Evolutionary conservation across 35 echinoderm and acorn worm genomes (phyloP), one percentile per base, ranked within the genome.

Genomic region (Lytechinus pictus): DNA sequence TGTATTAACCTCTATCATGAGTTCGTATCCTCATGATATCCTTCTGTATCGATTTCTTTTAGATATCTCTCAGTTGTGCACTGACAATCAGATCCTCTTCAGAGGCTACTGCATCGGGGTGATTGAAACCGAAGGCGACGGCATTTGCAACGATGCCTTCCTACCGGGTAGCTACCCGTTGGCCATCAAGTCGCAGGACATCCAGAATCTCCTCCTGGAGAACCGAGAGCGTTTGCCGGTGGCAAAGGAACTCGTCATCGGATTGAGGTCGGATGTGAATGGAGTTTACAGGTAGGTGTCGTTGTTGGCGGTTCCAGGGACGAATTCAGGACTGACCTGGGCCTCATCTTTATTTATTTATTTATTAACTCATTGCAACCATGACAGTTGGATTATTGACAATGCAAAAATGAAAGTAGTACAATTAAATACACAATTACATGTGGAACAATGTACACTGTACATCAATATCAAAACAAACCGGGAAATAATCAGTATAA

Each of bases 21-120:
- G 33, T 44, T 44, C 33, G 0, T 0, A 44, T 44, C 56, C 5
- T 10, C 56, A 6, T 58, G 56, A 10, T 58, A 2, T 58, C 8
- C 8, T 57, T 2, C 9, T 2, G 9, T n/a, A 7, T 79, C 66
- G 8, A 16, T 24, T 24, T 79, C 66, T 79, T 14, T 79, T n/a
- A 97, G 97, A 95, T 55, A 94, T 89, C 27, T 93, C 94, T 21
- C 54, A 95, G 24, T 95, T 91, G 21, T 98, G 97, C 89, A 94
- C 60, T 29, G 93, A 89, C 27, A 61, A 94, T 52, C 92, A 94
- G 7, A 97, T 95, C 27, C 57, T 91, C 11, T 93, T 94, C 61
- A 61, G 96, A 6, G 97, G 97, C 11, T 95, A 97, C 89, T 98
- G 97, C 89, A 58, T 97, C n/a, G 93, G 97, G 3, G 54, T 95